Evolutionary conservation across 2,888 invertebrate species (phyloP).

Genomic region (Sphaeridia pumilis): DNA sequence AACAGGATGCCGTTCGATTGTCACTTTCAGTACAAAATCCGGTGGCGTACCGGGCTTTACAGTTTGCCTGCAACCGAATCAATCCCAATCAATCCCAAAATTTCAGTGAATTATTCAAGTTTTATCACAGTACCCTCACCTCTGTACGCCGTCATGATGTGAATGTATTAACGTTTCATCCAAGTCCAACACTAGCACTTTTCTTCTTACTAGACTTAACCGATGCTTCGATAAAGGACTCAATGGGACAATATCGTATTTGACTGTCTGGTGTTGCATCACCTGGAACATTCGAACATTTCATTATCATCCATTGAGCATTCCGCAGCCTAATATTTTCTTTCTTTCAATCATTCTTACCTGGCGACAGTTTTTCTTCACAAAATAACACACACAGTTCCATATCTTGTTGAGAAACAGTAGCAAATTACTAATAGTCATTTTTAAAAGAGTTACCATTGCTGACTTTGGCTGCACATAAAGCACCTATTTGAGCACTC

Average conservation of each 20-base stretch:
- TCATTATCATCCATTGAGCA: too few relatives aligned
- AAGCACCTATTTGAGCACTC: background rate
- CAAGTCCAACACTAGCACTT: conserved; percentile 91
- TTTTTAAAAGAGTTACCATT: conserved; percentile 13
- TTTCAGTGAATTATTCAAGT: too few relatives aligned
- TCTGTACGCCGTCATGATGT: conserved; percentile 92
- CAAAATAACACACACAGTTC: conserved; percentile 96
- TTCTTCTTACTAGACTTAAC: conserved; percentile 90
- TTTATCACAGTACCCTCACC: too few relatives aligned
- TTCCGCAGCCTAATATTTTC: too few relatives aligned
- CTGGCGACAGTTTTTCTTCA: conserved; percentile 91
- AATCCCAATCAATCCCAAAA: too few relatives aligned
- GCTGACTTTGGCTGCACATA: background rate
- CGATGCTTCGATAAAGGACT: conserved; percentile 88
- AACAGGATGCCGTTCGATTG: conserved; percentile 97
- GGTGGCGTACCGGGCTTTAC: conserved; percentile 97
- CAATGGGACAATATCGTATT: conserved; percentile 75
- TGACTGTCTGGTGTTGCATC: conserved; percentile 95
- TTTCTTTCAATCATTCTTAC: too few relatives aligned
- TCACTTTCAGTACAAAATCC: conserved; percentile 95
- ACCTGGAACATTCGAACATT: too few relatives aligned
- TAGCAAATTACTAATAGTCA: conserved; percentile 21
- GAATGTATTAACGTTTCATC: conserved; percentile 99
- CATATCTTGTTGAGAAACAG: conserved; percentile 60
- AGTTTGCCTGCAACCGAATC: conserved; percentile 58